Conservation (phyloP, 1,140 invertebrate genomes). For the Hyles euphorbiae region DNA sequence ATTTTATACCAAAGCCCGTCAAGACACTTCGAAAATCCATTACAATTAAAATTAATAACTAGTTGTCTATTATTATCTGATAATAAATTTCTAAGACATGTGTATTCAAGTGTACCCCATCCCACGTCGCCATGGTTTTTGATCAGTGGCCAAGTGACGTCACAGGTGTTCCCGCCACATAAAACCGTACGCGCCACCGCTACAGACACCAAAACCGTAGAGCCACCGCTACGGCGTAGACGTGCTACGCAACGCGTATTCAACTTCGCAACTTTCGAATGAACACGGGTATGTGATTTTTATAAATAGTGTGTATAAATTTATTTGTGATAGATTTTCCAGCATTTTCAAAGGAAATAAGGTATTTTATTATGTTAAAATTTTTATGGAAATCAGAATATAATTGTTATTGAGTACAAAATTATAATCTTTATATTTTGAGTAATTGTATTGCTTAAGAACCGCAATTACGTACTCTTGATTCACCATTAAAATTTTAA, state of each 20-base stretch:
- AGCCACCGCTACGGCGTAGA: conserved; percentile 49
- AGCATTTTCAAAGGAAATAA: too few species aligned
- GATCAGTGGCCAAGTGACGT: conserved; percentile 53
- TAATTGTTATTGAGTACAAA: too few species aligned
- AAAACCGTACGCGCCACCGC: conserved; percentile 42
- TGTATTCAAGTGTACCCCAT: conserved; percentile 36
- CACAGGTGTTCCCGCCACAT: conserved; percentile 40
- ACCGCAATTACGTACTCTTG: too few species aligned
- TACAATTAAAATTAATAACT: not conserved
- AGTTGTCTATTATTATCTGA: conserved; percentile 4
- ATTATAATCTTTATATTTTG: too few species aligned
- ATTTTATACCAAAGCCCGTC: not conserved
- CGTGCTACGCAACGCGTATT: conserved; percentile 38
- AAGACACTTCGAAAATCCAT: not conserved
- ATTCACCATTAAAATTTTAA: too few species aligned
- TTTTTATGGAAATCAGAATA: too few species aligned
- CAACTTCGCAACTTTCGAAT: too few species aligned
- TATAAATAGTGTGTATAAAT: too few species aligned
- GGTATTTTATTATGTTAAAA: too few species aligned
- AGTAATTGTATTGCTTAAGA: too few species aligned
- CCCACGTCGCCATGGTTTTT: conserved; percentile 44
- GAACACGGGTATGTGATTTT: too few species aligned
- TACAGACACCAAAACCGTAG: conserved; percentile 47
- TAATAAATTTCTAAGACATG: conserved; percentile 10
- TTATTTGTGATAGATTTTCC: too few species aligned